phyloP scores from a whole-genome alignment of 2,113 vertebrate species.

The Shinisaurus crocodilurus region DNA sequence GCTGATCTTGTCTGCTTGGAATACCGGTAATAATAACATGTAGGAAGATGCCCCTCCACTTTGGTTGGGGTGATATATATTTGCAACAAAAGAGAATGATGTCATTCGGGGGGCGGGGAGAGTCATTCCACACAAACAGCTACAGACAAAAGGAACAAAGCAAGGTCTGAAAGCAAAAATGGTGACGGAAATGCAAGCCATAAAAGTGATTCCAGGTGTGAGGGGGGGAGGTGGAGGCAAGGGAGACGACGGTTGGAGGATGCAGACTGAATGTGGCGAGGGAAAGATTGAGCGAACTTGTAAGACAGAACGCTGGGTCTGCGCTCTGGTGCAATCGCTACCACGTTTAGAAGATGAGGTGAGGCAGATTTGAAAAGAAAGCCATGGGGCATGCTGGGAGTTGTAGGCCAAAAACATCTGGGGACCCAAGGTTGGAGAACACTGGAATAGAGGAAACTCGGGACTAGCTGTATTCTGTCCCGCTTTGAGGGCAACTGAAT shows the following conservation, averaged over 20 bases:
- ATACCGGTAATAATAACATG: background rate
- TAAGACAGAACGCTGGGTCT: no score
- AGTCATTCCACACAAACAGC: background rate
- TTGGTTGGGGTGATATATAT: background rate
- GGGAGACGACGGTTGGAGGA: background rate
- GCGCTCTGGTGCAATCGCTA: background rate
- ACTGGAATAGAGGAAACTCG: no score
- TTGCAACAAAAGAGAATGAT: background rate
- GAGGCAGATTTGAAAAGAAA: background rate
- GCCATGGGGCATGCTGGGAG: no score
- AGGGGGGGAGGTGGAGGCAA: background rate
- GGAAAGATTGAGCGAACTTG: background rate
- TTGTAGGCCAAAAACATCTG: no score
- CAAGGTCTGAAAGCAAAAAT: background rate
- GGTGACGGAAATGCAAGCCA: background rate
- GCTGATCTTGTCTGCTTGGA: background rate
- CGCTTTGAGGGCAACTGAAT: no score
- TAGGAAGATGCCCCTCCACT: background rate
- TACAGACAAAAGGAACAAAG: background rate
- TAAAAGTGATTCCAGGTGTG: background rate
- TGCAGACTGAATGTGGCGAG: background rate
- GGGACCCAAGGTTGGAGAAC: no score
- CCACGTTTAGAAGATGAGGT: background rate
- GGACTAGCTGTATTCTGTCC: no score
- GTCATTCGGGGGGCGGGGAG: background rate